A percentile compares a stretch with the other conserved stretches of the same genome.
phyloP scores from a whole-genome alignment of 2,797 vertebrate species.

The Arvicola amphibius region DNA sequence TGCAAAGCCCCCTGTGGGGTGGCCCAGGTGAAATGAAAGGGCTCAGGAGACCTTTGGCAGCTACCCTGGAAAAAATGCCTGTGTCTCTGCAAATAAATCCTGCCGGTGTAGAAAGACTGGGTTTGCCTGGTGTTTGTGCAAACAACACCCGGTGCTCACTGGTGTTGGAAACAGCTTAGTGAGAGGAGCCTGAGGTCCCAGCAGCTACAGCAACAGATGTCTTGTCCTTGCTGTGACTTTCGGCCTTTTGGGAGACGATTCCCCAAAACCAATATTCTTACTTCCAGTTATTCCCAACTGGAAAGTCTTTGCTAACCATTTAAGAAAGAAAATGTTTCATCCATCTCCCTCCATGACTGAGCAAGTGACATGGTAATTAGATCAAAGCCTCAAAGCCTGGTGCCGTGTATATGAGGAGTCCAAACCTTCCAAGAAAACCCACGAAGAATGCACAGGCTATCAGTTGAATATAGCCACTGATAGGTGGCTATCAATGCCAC shows the following conservation, averaged over 20 bases:
- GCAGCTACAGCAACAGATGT: slow-evolving; percentile 47
- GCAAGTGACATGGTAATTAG: not conserved
- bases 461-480: not conserved
- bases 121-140: slow-evolving; percentile 71
- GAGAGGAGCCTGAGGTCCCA: not conserved
- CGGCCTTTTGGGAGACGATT: slow-evolving; percentile 53
- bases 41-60: slow-evolving; percentile 75
- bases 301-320: slow-evolving; percentile 7
- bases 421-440: not conserved
- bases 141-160: slow-evolving; percentile 51
- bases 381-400: not conserved
- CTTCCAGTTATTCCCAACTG: slow-evolving; percentile 40
- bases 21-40: slow-evolving; percentile 73
- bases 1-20: slow-evolving; percentile 75
- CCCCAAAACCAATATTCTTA: slow-evolving; percentile 6
- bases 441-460: not conserved
- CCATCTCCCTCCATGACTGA: not conserved
- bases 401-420: too few relatives aligned
- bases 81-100: slow-evolving; percentile 80
- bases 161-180: slow-evolving; percentile 65
- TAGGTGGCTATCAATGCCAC: too few relatives aligned
- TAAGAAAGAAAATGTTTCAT: not conserved
- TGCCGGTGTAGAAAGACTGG: slow-evolving; percentile 57
- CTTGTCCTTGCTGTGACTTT: slow-evolving; percentile 33
- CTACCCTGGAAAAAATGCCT: slow-evolving; percentile 79